Evolutionary conservation across 1,140 invertebrate species (phyloP), one percentile per base, ranked within the genome.

Genomic region (Scaptomyza graminum): DNA sequence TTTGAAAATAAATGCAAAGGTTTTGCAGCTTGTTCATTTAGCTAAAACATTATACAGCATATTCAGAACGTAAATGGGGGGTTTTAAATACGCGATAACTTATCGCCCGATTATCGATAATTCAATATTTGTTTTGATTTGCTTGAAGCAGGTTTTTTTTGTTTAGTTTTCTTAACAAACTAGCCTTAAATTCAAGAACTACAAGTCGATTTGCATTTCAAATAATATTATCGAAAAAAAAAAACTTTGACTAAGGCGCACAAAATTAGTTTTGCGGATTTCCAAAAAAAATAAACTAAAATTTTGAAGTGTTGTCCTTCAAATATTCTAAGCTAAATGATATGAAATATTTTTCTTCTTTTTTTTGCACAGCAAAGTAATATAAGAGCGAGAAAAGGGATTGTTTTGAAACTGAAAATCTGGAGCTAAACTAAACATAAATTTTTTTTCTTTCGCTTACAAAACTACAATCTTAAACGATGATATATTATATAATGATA

Each of bases 1-100:
- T 46, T 71, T 73, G 71, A 63, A 69, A 74, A 81, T 87, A 87
- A 87, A 87, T 87, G 82, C 82, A 71, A 75, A 72, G 70, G 65
- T 69, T 80, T 85, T 83, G 77, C 65, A 76, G 80, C 73, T 79
- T 66, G 69, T 85, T 85, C 69, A 73, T 74, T 76, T 60, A 67
- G 64, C 70, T 73, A 73, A 52, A 39, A 41, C 34, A 37, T 3
- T 41, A 41, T 46, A 49, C 12, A 44, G 43, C 43, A 54, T 11
- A 57, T 47, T 37, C 34, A 37, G 3, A 37, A 37, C n/a, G 37
- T 41, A 5, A 41, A 5, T 5, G 44, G 16, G 13, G 44, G 15
- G 28, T 13, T 41, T 9, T 22, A 22, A 41, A 41, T 12, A 41
- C n/a, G 15, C 37, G 5, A 41, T 41, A 55, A 39, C 9, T 9